Conservation (phyloP, 2,113 vertebrate genomes). For the Hymenochirus boettgeri region DNA sequence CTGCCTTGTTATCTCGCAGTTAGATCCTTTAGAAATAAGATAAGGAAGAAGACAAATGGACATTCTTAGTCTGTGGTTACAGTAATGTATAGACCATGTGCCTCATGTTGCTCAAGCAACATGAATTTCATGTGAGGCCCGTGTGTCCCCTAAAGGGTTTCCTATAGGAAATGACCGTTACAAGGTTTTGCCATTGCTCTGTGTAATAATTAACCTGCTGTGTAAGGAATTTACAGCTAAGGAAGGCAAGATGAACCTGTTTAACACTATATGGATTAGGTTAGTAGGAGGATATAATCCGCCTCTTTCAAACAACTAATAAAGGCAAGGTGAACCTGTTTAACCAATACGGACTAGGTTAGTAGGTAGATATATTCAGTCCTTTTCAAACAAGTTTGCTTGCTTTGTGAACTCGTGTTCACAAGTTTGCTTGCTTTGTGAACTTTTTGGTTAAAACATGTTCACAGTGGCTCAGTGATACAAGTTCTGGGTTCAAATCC, state of each 20-base stretch:
- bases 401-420: no score
- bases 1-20: neutral
- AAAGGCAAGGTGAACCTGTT: neutral
- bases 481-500: no score
- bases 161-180: neutral
- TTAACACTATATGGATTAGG: neutral
- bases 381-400: no score
- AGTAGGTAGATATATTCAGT: neutral
- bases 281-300: neutral
- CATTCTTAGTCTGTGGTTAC: slow-evolving; percentile 28
- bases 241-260: slow-evolving; percentile 9
- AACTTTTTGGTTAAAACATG: no score
- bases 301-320: neutral
- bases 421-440: no score
- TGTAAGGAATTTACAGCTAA: slow-evolving; percentile 25
- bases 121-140: neutral
- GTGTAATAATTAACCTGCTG: slow-evolving; percentile 25
- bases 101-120: neutral
- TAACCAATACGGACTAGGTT: neutral
- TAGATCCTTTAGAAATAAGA: neutral
- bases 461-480: no score
- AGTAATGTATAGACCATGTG: neutral
- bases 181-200: neutral
- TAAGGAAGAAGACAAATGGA: neutral
- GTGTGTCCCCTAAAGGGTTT: neutral